A percentile compares a stretch with the other conserved stretches of the same genome.
These are phyloP conservation scores for Xyliphius kryptos DNA, from an alignment of 2,113 vertebrate species.

Conservation along the genomic window DNA sequence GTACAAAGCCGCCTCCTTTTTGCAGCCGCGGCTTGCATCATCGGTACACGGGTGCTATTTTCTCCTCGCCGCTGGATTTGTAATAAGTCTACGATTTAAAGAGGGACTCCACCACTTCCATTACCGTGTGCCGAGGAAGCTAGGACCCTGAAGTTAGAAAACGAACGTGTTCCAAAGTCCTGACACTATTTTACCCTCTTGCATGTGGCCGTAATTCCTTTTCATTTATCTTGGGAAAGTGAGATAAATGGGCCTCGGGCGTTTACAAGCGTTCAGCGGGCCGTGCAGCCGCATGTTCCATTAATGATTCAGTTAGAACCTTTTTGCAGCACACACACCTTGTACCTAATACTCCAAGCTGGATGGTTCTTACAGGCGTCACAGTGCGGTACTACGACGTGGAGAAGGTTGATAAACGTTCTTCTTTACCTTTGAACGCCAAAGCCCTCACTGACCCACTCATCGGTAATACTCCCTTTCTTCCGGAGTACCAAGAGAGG, in stretches of 20 bases:
- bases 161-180: background rate
- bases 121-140: no score
- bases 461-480: no score
- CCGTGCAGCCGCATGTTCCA: background rate
- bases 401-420: no score
- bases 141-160: conserved; percentile 15
- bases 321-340: background rate
- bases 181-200: conserved; percentile 10
- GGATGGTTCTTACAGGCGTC: background rate
- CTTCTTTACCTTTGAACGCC: no score
- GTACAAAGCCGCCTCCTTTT: conserved; percentile 51
- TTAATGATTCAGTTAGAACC: background rate
- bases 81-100: conserved; percentile 13
- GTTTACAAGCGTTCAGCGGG: conserved; percentile 18
- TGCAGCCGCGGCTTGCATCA: conserved; percentile 37
- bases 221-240: conserved; percentile 29
- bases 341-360: background rate
- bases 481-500: no score
- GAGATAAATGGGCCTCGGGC: conserved; percentile 23
- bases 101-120: no score
- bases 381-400: background rate
- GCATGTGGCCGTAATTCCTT: conserved; percentile 21
- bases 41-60: conserved; percentile 36
- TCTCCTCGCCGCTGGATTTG: conserved; percentile 46
- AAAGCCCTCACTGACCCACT: no score